Evolutionary conservation across 2,797 vertebrate species (phyloP).

Genomic region (Sebastes baramenuke): DNA sequence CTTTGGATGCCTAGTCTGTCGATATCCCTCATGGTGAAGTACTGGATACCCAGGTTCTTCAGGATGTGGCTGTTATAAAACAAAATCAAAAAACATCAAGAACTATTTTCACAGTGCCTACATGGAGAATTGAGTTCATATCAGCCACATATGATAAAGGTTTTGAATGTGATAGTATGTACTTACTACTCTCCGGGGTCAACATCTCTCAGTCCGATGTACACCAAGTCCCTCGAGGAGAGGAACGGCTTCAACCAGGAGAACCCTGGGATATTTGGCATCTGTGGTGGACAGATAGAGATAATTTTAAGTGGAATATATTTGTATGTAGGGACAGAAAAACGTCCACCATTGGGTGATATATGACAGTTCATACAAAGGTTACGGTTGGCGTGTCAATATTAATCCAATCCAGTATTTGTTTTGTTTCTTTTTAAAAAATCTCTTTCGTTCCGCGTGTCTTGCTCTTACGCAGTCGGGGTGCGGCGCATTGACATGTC

Average conservation of each 20-base stretch:
- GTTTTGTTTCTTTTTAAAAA: not conserved
- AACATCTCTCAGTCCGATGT: constrained; percentile 94
- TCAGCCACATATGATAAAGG: not conserved
- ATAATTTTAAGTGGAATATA: not conserved
- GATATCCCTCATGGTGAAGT: constrained; percentile 96
- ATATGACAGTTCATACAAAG: not conserved
- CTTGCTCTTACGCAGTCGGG: not conserved
- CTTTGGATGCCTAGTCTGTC: constrained; percentile 95
- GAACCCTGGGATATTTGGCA: constrained; percentile 93
- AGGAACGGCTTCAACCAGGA: constrained; percentile 95
- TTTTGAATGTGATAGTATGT: not conserved
- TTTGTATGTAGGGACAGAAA: not conserved
- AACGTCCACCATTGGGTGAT: not conserved
- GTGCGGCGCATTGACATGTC: not conserved
- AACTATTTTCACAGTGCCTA: not conserved
- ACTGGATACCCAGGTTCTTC: constrained; percentile 94
- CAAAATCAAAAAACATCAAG: not conserved
- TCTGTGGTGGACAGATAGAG: constrained; percentile 69
- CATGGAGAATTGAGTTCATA: not conserved
- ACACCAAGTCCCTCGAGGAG: constrained; percentile 89
- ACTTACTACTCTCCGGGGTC: constrained; percentile 96
- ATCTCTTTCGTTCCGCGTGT: not conserved
- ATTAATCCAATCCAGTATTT: not conserved
- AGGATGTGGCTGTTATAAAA: constrained; percentile 87
- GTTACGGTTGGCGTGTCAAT: no score